These are phyloP conservation scores for Setipinna tenuifilis DNA, from an alignment of 2,797 vertebrate genomes.

Conservation along the genomic window DNA sequence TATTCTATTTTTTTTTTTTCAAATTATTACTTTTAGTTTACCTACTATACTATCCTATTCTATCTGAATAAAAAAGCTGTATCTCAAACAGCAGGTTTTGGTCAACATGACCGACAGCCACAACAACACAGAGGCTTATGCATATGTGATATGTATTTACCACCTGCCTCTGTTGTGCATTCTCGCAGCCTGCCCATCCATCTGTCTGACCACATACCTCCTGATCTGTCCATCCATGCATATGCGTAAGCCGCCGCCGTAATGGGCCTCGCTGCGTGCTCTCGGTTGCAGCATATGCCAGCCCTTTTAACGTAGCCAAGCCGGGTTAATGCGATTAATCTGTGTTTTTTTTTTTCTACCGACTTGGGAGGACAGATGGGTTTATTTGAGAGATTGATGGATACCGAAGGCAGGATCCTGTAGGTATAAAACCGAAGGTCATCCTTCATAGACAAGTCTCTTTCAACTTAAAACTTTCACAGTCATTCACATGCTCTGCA, in stretches of 20 bases:
- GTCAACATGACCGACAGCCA: too few species aligned
- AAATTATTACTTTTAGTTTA: too few species aligned
- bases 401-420: background rate
- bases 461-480: background rate
- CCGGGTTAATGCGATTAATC: constrained; percentile 40
- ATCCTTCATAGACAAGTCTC: background rate
- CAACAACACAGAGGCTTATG: too few species aligned
- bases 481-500: background rate
- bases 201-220: background rate
- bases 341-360: background rate
- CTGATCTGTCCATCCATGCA: background rate
- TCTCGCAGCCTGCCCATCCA: background rate
- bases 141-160: background rate
- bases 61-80: too few species aligned
- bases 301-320: background rate
- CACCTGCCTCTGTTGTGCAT: background rate
- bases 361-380: constrained; percentile 33
- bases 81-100: too few species aligned
- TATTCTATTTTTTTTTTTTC: too few species aligned
- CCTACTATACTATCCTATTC: too few species aligned
- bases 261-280: constrained; percentile 2
- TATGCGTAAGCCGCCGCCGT: background rate
- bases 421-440: background rate
- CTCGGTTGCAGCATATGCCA: background rate
- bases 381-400: constrained; percentile 30